These are phyloP conservation scores for Lasius platythorax DNA, from an alignment of 2,888 invertebrate genomes.

Conservation along the genomic window DNA sequence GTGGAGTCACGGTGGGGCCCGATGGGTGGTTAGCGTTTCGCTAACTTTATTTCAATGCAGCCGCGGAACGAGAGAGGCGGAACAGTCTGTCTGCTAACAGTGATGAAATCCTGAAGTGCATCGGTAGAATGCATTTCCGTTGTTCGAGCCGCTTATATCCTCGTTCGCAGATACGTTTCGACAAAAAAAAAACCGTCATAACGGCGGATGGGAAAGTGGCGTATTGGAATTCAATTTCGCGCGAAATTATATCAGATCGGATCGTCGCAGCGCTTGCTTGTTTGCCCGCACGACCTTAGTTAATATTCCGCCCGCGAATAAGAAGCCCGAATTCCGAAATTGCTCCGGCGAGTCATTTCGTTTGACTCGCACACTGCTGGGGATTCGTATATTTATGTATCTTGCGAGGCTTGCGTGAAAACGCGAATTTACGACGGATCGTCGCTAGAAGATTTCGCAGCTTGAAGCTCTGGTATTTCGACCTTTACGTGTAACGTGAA, in stretches of 20 bases:
- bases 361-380: constrained; percentile 5
- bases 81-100: constrained; percentile 55
- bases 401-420: constrained; percentile 22
- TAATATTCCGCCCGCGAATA: constrained; percentile 24
- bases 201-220: constrained; percentile 20
- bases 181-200: background rate
- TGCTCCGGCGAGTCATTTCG: constrained; percentile 4
- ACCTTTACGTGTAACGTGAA: background rate
- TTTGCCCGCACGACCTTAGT: constrained; percentile 36
- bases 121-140: constrained; percentile 38
- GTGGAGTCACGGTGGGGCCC: constrained; percentile 11
- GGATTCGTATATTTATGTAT: background rate
- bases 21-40: constrained; percentile 70
- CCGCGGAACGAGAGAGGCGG: constrained; percentile 56
- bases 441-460: constrained; percentile 10
- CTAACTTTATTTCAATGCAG: constrained; percentile 75
- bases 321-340: constrained; percentile 30
- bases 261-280: constrained; percentile 18
- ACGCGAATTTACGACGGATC: constrained; percentile 35
- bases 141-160: constrained; percentile 41
- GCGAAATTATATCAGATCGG: constrained; percentile 32
- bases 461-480: background rate
- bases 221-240: constrained; percentile 43
- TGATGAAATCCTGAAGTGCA: constrained; percentile 50
- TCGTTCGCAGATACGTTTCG: constrained; percentile 23